These are phyloP conservation scores for Lumbricus terrestris DNA, from an alignment of 2,888 invertebrate genomes.

Conservation along the genomic window DNA sequence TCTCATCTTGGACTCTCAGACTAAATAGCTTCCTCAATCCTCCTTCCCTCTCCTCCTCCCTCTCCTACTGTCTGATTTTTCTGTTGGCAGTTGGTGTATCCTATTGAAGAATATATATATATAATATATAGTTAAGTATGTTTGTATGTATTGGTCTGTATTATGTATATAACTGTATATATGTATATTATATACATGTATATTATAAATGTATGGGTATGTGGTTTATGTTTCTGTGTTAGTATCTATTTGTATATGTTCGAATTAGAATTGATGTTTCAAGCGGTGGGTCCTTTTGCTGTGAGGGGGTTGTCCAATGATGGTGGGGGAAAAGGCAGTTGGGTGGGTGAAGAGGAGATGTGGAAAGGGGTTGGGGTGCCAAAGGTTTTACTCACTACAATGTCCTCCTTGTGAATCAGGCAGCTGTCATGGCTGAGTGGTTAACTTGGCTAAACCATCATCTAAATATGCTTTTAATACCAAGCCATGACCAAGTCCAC, in stretches of 20 bases:
- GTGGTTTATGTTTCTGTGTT: background rate
- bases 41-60: background rate
- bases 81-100: background rate
- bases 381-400: background rate
- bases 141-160: no score
- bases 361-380: background rate
- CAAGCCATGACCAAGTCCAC: background rate
- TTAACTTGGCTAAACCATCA: background rate
- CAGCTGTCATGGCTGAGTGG: background rate
- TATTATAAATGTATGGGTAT: no score
- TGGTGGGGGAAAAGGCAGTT: background rate
- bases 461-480: background rate
- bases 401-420: background rate
- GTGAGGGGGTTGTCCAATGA: background rate
- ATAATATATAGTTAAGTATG: no score
- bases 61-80: background rate
- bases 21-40: background rate
- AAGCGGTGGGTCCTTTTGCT: background rate
- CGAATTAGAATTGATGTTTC: background rate
- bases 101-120: background rate
- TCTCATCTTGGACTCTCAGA: background rate
- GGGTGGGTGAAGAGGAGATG: background rate
- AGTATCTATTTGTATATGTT: background rate
- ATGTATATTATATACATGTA: no score
- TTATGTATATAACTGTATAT: background rate